Base-by-base conservation (phyloP, 2,797 vertebrate genomes). In the Hozukius guyotensis region DNA sequence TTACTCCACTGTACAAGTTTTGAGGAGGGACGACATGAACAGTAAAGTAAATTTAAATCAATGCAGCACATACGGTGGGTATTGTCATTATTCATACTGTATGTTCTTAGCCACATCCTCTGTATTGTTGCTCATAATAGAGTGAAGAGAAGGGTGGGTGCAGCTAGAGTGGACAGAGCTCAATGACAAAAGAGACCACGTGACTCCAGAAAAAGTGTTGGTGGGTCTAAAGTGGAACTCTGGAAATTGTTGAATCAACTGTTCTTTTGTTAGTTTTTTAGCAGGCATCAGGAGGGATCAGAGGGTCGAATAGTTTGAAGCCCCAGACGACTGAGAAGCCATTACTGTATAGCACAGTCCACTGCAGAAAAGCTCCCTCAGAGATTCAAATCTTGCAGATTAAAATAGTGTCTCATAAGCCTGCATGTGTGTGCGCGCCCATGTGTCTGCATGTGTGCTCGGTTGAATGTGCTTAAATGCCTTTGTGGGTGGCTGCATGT, bases 181-280 rank as follows among this genome's bases (percentile, higher is more conserved):
- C 80, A 87, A 56, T 79, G 74, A 83, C 81, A 87, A 80, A 87
- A 82, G 69, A 80, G 55, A 71, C 55, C 64, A 66, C 25, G 49
- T 86, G 74, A n/a, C 63, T 81, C 24, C 6, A 13, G 75, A 6
- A 87, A 78, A 79, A 60, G 67, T 78, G 78, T 79, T 73, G 79
- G 65, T 66, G 62, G 72, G 64, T 60, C 69, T 72, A 60, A 88
- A 81, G 66, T 72, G 42, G 63, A 85, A 85, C 69, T 82, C 12
- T n/a, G 60, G 70, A 92, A 88, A 89, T 83, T 88, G 91, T 90
- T 91, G 91, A 94, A 92, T 92, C 82, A 86, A 88, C 87, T 87
- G 87, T 86, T 91, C 82, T 87, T 90, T 91, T 90, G 77, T 89
- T 78, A 9, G 16, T 82, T 85, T 89, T 91, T 87, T 71, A 87